phyloP scores from a whole-genome alignment of 1,140 invertebrate species.

The Capitella teleta region DNA sequence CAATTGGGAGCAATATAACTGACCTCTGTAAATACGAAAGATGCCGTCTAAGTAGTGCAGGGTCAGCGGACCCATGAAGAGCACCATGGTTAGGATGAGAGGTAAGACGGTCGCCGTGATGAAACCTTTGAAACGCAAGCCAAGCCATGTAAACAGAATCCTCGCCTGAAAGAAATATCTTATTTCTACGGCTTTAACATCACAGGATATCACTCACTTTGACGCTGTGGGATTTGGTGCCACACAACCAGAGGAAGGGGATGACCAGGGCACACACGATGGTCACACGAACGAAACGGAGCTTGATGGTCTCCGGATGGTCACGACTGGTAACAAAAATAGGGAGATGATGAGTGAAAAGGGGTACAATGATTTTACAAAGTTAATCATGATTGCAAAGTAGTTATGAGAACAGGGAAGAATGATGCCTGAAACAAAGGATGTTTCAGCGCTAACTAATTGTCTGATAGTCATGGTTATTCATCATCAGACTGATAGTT shows the following conservation, averaged over 20 bases:
- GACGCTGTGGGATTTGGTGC: constrained; percentile 17
- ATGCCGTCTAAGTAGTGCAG: constrained; percentile 44
- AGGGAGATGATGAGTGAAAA: too few relatives aligned
- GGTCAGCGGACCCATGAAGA: constrained; percentile 71
- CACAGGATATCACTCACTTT: constrained; percentile 17
- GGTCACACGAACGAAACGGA: constrained; percentile 72
- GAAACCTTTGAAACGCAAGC: constrained; percentile 61
- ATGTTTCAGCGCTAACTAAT: too few relatives aligned
- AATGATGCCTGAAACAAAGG: too few relatives aligned
- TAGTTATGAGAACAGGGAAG: too few relatives aligned
- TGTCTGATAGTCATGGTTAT: too few relatives aligned
- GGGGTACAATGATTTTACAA: too few relatives aligned
- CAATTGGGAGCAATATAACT: neutral
- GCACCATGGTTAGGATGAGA: constrained; percentile 61
- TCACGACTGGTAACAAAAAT: constrained; percentile 53
- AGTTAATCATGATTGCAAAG: too few relatives aligned
- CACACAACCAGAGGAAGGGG: constrained; percentile 53
- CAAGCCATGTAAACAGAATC: constrained; percentile 58
- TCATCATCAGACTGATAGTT: too few relatives aligned
- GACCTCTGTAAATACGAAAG: constrained; percentile 15
- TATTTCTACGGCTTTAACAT: neutral
- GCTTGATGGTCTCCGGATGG: constrained; percentile 77
- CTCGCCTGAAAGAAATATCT: constrained; percentile 39
- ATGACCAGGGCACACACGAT: constrained; percentile 69
- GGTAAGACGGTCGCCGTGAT: constrained; percentile 62